Conservation (phyloP, 2,888 invertebrate species). For the Nipponacmea schrenckii region DNA sequence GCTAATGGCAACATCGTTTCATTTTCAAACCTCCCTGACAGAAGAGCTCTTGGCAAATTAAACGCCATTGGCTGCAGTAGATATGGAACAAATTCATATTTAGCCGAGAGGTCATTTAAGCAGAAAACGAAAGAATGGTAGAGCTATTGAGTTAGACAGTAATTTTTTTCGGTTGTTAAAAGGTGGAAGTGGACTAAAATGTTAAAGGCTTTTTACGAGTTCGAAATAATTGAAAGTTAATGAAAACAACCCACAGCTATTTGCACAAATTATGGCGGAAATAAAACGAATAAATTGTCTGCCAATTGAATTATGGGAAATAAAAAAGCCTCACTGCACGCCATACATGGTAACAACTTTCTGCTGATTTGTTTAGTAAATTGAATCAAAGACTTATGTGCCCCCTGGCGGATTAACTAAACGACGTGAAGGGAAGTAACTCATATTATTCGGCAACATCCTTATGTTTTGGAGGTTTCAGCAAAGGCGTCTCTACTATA, state of each 20-base stretch:
- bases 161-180: not conserved
- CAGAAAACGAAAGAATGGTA: not conserved
- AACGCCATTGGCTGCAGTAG: not conserved
- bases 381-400: slow-evolving; percentile 15
- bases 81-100: not conserved
- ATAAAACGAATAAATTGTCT: slow-evolving; percentile 20
- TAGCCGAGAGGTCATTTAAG: not conserved
- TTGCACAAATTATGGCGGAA: slow-evolving; percentile 17
- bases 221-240: slow-evolving; percentile 22
- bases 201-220: slow-evolving; percentile 10
- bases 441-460: not conserved
- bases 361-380: slow-evolving; percentile 25
- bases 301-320: slow-evolving; percentile 19
- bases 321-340: slow-evolving; percentile 9
- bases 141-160: not conserved
- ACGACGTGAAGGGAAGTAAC: not conserved
- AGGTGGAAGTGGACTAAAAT: not conserved
- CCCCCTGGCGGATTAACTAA: not conserved
- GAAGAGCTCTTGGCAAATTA: slow-evolving; percentile 2
- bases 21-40: not conserved
- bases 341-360: slow-evolving; percentile 14
- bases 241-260: slow-evolving; percentile 20
- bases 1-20: slow-evolving; percentile 5
- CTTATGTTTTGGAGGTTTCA: no score
- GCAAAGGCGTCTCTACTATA: no score